Percentiles rank a stretch among this genome's conserved stretches.
Conservation (phyloP, 2,113 vertebrate species). For the Mus spicilegus region DNA sequence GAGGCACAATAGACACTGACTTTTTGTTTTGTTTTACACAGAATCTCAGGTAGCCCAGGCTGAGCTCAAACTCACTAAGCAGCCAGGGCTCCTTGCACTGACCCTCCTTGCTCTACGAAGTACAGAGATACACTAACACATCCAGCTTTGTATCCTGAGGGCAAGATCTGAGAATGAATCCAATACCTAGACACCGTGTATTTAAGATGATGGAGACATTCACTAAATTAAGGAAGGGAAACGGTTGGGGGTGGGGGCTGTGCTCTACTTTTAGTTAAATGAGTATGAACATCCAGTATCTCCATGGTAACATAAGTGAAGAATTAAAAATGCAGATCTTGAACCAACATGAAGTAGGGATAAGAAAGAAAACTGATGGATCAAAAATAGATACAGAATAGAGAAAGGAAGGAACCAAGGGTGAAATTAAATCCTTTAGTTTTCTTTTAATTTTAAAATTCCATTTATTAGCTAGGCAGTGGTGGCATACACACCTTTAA, state of each 20-base stretch:
- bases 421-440: not conserved
- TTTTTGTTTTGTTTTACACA: not conserved
- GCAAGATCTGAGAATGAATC: not conserved
- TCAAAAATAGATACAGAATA: not conserved
- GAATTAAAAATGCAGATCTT: slow-evolving; percentile 5
- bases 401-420: not conserved
- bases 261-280: slow-evolving; percentile 9
- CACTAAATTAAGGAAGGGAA: slow-evolving; percentile 24
- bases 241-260: not conserved
- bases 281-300: not conserved
- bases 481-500: not conserved
- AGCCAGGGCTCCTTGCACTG: not conserved
- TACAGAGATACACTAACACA: not conserved
- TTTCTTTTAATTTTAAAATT: slow-evolving; percentile 3
- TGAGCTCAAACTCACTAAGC: not conserved
- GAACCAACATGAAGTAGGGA: not conserved
- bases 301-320: not conserved
- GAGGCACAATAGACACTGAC: not conserved
- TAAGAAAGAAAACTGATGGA: slow-evolving; percentile 25
- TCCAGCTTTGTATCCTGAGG: not conserved
- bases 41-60: not conserved
- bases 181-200: not conserved
- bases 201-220: slow-evolving; percentile 23
- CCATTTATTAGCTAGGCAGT: not conserved
- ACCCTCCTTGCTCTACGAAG: not conserved